Conservation (phyloP, 1,140 invertebrate genomes). For the Contarinia nasturtii region DNA sequence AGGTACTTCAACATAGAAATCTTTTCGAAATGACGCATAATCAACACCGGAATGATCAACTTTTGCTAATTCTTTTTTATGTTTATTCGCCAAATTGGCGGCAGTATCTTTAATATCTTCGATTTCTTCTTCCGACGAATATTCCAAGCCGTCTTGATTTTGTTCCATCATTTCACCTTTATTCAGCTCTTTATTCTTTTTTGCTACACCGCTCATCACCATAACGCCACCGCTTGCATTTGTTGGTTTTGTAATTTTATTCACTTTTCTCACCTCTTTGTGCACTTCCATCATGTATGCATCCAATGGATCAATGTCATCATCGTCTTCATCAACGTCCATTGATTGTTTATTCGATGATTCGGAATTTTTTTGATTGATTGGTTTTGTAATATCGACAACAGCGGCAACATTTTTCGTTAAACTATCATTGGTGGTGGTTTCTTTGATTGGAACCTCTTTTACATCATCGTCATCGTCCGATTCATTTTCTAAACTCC, state of each 20-base stretch:
- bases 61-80: conserved; percentile 76
- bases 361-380: too few relatives aligned
- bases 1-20: conserved; percentile 85
- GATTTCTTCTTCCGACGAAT: conserved; percentile 91
- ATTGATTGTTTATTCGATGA: not conserved
- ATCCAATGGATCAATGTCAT: conserved; percentile 89
- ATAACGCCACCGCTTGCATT: conserved; percentile 33
- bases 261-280: conserved; percentile 79
- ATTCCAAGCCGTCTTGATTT: conserved; percentile 92
- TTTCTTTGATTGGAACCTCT: conserved; percentile 3
- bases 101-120: conserved; percentile 87
- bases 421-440: not conserved
- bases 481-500: conserved; percentile 83
- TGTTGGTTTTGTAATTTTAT: conserved; percentile 37
- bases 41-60: conserved; percentile 68
- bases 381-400: too few relatives aligned
- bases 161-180: conserved; percentile 90
- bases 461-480: conserved; percentile 40
- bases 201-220: conserved; percentile 79
- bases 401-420: not conserved
- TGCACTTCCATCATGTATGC: conserved; percentile 79
- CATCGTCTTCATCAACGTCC: conserved; percentile 16
- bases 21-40: conserved; percentile 82
- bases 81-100: conserved; percentile 69
- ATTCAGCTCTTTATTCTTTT: conserved; percentile 57